Base-by-base conservation (phyloP, 2,888 invertebrate genomes). In the Eristalis tenax region DNA sequence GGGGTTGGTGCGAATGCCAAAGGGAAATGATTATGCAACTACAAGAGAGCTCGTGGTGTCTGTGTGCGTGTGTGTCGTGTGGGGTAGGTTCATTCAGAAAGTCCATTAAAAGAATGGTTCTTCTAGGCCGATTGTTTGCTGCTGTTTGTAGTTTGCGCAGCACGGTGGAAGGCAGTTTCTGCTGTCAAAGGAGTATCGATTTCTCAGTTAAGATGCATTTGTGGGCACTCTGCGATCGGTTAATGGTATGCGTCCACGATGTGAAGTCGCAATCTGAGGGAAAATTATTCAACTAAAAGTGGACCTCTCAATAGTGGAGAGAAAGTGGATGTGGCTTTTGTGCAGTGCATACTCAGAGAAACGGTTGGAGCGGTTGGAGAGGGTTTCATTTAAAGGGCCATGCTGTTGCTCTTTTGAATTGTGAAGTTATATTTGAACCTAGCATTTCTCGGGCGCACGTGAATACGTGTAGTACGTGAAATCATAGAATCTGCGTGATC, bases 21-120 rank as follows among this genome's bases (percentile, higher is more conserved):
- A 75, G 69, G 69, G 80, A 68, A 80, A 68, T 64, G 57, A 75
- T 81, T 81, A 81, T 75, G 81, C 81, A 81, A 81, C 64, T 56
- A 56, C 23, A 68, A 74, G 26, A 56, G 38, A 74, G 15, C n/a
- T n/a, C 69, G 23, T 26, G 23, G 35, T 23, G 43, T 80, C 11
- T 38, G 50, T 80, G 63, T 5, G 5, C 32, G 5, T 5, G 32
- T 32, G 32, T 32, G 8, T 32, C 32, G 10, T 63, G 64, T 81
- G 64, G 64, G 69, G 75, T 70, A 75, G 81, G 81, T 75, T 57
- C 75, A 70, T 81, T 81, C 69, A 69, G 69, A 70, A 75, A 74
- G 65, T 68, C 81, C 81, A 81, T 81, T 70, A 75, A 81, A 78
- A 78, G n/a, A 50, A 50, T 50, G 50, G 4, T 40, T 71, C 66